Evolutionary conservation across 1,140 invertebrate genomes (phyloP).

Genomic region (Macrosteles quadrilineatus): DNA sequence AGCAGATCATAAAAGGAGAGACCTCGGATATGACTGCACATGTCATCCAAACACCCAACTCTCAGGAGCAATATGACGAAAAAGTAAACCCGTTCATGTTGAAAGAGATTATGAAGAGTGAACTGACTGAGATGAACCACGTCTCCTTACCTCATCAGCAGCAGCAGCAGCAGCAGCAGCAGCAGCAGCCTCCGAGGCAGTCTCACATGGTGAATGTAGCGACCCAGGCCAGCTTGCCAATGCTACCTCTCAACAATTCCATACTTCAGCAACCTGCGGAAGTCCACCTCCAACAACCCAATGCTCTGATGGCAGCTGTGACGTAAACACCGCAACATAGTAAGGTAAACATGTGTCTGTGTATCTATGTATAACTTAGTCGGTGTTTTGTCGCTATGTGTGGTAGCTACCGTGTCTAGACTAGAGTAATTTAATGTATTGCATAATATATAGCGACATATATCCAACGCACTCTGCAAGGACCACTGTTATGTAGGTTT

Average conservation of each 20-base stretch:
- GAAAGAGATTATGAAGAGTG: constrained; percentile 50
- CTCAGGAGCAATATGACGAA: constrained; percentile 62
- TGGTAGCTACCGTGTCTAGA: neutral
- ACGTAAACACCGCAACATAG: constrained; percentile 39
- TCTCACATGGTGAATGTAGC: constrained; percentile 44
- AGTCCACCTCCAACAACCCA: constrained; percentile 43
- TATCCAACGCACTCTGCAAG: too few relatives aligned
- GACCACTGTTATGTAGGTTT: too few relatives aligned
- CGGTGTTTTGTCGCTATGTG: neutral
- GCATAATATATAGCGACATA: too few relatives aligned
- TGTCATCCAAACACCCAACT: constrained; percentile 38
- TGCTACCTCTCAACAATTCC: constrained; percentile 36
- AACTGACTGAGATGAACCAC: constrained; percentile 52
- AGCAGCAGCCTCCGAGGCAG: constrained; percentile 9
- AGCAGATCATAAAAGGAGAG: constrained; percentile 51
- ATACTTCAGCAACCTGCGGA: constrained; percentile 15
- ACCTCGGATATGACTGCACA: constrained; percentile 51
- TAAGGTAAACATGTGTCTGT: constrained; percentile 4
- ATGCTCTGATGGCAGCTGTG: constrained; percentile 43
- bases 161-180: too few relatives aligned
- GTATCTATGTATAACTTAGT: constrained; percentile 11
- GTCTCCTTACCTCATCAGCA: neutral
- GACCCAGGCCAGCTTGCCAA: constrained; percentile 45
- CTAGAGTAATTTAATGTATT: neutral
- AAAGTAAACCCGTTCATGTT: constrained; percentile 62